Percentiles rank a stretch among this genome's conserved stretches.
Evolutionary conservation across 2,888 invertebrate genomes (phyloP).

Genomic region (Drosophila tanythrix): DNA sequence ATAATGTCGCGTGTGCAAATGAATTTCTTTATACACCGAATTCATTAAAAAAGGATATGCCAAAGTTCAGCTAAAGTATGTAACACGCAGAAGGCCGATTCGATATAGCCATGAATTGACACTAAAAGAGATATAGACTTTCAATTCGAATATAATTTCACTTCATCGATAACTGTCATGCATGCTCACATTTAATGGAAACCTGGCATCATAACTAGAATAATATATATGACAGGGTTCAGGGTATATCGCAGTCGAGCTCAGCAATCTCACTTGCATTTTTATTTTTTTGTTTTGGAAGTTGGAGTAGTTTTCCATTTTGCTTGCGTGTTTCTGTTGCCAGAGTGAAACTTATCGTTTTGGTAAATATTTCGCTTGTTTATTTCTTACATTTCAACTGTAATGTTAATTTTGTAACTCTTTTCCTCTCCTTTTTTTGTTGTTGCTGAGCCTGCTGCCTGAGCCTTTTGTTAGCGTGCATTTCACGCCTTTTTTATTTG

Average conservation of each 20-base stretch:
- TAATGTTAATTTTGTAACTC: conserved; percentile 38
- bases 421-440: background rate
- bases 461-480: conserved; percentile 49
- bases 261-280: background rate
- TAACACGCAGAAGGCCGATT: background rate
- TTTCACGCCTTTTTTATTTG: conserved; percentile 62
- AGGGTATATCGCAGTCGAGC: background rate
- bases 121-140: background rate
- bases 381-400: conserved; percentile 50
- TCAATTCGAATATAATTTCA: background rate
- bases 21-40: conserved; percentile 15
- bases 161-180: background rate
- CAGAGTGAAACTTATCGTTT: conserved; percentile 47
- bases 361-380: conserved; percentile 63
- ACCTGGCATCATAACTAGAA: background rate
- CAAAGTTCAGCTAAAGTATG: background rate
- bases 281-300: background rate
- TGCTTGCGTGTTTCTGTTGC: conserved; percentile 41
- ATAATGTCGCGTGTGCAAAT: conserved; percentile 55
- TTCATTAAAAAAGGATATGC: background rate
- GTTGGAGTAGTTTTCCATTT: conserved; percentile 12
- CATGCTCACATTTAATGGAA: background rate
- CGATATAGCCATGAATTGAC: background rate
- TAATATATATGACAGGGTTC: background rate
- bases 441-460: conserved; percentile 10